phyloP scores from a whole-genome alignment of 1,140 invertebrate genomes.

The Luehdorfia chinensis region DNA sequence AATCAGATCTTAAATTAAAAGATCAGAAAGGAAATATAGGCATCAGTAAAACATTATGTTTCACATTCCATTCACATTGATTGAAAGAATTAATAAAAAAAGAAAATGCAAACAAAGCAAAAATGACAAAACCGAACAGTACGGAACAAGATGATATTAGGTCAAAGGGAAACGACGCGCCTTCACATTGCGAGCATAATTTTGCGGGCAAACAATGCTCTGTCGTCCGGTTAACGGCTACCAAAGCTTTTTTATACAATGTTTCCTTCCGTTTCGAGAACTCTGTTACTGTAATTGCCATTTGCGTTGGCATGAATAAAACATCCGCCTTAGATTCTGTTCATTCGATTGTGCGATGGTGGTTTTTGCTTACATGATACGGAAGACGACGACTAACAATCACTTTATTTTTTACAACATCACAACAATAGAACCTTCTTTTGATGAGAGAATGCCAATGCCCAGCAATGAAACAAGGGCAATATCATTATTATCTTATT shows the following conservation, averaged over 20 bases:
- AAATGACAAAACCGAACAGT: slow-evolving; percentile 21
- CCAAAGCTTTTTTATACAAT: slow-evolving; percentile 44
- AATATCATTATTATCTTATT: too few relatives aligned
- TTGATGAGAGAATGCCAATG: too few relatives aligned
- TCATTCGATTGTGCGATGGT: slow-evolving; percentile 24
- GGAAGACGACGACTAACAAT: slow-evolving; percentile 1
- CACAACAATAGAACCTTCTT: background rate
- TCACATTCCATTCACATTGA: slow-evolving; percentile 12
- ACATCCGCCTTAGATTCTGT: slow-evolving; percentile 39
- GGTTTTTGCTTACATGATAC: slow-evolving; percentile 27
- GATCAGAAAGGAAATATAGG: too few relatives aligned
- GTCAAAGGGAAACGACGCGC: slow-evolving; percentile 35
- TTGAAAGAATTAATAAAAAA: slow-evolving; percentile 17
- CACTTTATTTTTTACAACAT: slow-evolving; percentile 4
- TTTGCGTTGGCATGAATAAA: slow-evolving; percentile 47
- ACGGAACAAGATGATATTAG: slow-evolving; percentile 27
- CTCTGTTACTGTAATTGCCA: slow-evolving; percentile 44
- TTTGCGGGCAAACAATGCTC: slow-evolving; percentile 35
- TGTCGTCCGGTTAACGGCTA: slow-evolving; percentile 35
- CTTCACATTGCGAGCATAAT: slow-evolving; percentile 42
- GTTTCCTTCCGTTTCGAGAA: slow-evolving; percentile 32
- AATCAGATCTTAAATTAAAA: too few relatives aligned
- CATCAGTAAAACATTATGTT: too few relatives aligned
- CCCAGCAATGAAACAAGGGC: background rate
- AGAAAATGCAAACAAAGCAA: slow-evolving; percentile 15